Evolutionary conservation across 2,888 invertebrate species (phyloP).

Genomic region (Hipparchia sbordonii): DNA sequence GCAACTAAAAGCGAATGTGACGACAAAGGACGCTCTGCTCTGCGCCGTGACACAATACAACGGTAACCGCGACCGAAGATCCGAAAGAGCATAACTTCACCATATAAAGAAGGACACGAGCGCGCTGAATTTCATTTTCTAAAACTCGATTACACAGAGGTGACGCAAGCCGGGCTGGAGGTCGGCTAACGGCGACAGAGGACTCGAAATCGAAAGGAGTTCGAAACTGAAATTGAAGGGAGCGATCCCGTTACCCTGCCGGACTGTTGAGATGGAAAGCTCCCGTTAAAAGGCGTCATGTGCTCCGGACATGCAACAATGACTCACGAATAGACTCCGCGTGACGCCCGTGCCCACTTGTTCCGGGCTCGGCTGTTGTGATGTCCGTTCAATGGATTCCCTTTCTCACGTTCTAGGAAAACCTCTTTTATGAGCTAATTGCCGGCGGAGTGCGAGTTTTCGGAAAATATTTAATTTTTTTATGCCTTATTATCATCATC

Average conservation of each 20-base stretch:
- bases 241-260: conserved; percentile 77
- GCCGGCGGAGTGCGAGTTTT: neutral
- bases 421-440: neutral
- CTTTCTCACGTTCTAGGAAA: conserved; percentile 5
- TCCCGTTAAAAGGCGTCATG: conserved; percentile 71
- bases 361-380: conserved; percentile 11
- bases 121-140: conserved; percentile 80
- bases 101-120: conserved; percentile 73
- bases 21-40: conserved; percentile 42
- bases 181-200: conserved; percentile 71
- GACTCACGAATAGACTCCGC: conserved; percentile 39
- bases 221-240: conserved; percentile 79
- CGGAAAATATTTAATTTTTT: neutral
- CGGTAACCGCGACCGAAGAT: conserved; percentile 50
- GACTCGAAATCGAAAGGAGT: conserved; percentile 77
- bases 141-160: conserved; percentile 76
- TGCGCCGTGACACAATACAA: conserved; percentile 46
- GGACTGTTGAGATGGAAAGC: conserved; percentile 74
- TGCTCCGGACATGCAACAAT: conserved; percentile 59
- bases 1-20: conserved; percentile 46
- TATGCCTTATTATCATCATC: neutral
- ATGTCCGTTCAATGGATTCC: conserved; percentile 12
- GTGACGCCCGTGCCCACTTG: conserved; percentile 23
- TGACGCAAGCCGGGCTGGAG: conserved; percentile 66
- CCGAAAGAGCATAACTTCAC: conserved; percentile 65